A percentile compares a stretch with the other conserved stretches of the same genome.
Conservation (phyloP, 1,140 invertebrate genomes). For the Ruditapes philippinarum region DNA sequence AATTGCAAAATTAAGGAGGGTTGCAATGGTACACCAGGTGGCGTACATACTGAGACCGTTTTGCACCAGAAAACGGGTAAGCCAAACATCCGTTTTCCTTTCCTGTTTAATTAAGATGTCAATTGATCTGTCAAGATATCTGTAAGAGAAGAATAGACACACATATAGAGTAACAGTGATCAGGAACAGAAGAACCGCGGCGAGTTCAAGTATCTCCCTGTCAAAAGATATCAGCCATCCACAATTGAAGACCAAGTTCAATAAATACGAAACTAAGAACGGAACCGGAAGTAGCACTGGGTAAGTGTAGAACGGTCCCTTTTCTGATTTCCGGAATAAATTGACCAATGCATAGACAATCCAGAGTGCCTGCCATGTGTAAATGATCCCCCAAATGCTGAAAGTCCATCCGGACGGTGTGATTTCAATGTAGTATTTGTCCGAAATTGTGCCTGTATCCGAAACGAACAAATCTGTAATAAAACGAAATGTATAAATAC, state of each 20-base stretch:
- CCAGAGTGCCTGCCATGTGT: constrained; percentile 81
- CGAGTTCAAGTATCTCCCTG: constrained; percentile 71
- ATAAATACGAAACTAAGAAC: constrained; percentile 73
- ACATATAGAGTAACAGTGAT: constrained; percentile 79
- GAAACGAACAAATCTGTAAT: constrained; percentile 75
- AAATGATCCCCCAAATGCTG: constrained; percentile 84
- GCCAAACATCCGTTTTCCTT: constrained; percentile 77
- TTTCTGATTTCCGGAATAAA: constrained; percentile 73
- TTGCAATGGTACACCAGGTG: constrained; percentile 83
- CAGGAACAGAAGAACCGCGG: constrained; percentile 66
- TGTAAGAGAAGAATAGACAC: constrained; percentile 74
- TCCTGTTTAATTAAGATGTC: constrained; percentile 62
- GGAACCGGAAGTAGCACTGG: constrained; percentile 73
- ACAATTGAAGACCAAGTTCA: constrained; percentile 77
- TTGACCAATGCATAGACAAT: constrained; percentile 78
- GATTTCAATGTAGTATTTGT: constrained; percentile 75
- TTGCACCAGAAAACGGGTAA: constrained; percentile 82
- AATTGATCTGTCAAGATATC: constrained; percentile 53
- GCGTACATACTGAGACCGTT: constrained; percentile 84
- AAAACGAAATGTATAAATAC: neutral
- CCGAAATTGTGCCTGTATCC: constrained; percentile 73
- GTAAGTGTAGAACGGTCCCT: constrained; percentile 52
- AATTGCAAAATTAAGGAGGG: constrained; percentile 80
- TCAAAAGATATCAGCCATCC: constrained; percentile 83
- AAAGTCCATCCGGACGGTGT: constrained; percentile 83